Evolutionary conservation across 2,113 vertebrate genomes (phyloP), one percentile per base, ranked within the genome.

Genomic region (Sander lucioperca): DNA sequence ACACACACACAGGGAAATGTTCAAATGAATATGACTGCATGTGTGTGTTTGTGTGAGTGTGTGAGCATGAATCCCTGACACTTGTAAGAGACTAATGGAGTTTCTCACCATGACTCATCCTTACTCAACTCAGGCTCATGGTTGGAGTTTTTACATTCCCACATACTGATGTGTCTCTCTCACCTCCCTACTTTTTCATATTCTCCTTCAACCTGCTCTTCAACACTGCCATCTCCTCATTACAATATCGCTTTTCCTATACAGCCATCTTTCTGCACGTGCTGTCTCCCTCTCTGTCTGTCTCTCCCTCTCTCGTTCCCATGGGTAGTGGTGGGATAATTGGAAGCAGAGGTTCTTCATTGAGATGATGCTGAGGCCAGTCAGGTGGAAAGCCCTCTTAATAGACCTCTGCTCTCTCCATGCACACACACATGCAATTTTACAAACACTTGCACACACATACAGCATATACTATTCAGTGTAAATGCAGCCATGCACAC

Each of bases 271-370:
- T 64, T 77, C 70, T 59, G 47, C 80, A 50, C 64, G 43, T 72
- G 61, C 69, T 48, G 43, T 65, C 76, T 69, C 53, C 48, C 48
- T 61, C 82, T 63, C 58, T n/a, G 30, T 71, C 80, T 45, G 48
- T 67, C 65, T 77, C 43, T 74, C 68, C 54, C 61, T 69, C 74
- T 66, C 80, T 64, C 2, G 0, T 57, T 85, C 91, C 90, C 87
- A 36, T 80, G 88, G 79, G 88, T 83, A 54, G 76, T 15, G 47
- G 83, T 79, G 71, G 74, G 85, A 90, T 93, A 93, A 94, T 94
- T 94, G 91, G 93, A 92, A 93, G 92, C 91, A 93, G 90, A 91
- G 88, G 88, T 85, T 94, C 90, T 91, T 91, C 90, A 87, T 91
- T 89, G 88, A 90, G 91, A 93, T 88, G 88, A 93, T 88, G 83